Evolutionary conservation across 2,797 vertebrate genomes (phyloP).

Genomic region (Anabacerthia variegaticeps): DNA sequence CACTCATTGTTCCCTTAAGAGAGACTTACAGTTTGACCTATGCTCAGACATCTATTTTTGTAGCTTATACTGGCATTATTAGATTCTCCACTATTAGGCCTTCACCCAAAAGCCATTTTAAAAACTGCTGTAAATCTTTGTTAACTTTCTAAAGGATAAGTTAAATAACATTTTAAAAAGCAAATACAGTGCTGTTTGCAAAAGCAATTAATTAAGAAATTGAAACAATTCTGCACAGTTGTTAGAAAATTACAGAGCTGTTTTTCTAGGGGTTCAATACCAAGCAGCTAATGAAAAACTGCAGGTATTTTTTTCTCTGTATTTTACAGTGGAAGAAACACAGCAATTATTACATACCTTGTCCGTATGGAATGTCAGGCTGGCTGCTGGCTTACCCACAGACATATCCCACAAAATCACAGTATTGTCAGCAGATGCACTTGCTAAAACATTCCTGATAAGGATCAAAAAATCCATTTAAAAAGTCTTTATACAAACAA

Average conservation of each 20-base stretch:
- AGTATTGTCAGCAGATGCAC: slow-evolving; percentile 89
- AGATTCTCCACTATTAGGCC: neutral
- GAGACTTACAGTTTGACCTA: neutral
- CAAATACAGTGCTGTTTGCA: neutral
- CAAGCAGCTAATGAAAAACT: neutral
- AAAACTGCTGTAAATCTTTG: neutral
- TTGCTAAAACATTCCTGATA: slow-evolving; percentile 91
- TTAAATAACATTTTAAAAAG: neutral
- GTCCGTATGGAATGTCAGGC: slow-evolving; percentile 85
- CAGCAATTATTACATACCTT: slow-evolving; percentile 79
- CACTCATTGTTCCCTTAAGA: neutral
- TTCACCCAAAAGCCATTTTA: neutral
- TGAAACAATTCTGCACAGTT: neutral
- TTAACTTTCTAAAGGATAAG: neutral
- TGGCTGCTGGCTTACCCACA: slow-evolving; percentile 87
- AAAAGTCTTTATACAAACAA: neutral
- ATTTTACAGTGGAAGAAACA: neutral
- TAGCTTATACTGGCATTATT: neutral
- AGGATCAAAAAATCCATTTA: neutral
- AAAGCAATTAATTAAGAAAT: neutral
- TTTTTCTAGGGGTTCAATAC: neutral
- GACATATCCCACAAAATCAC: slow-evolving; percentile 93
- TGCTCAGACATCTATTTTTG: neutral
- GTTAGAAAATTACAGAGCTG: neutral
- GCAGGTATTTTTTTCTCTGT: neutral